Evolutionary conservation across 2,113 vertebrate species (phyloP), one percentile per base, ranked within the genome.

Genomic region (Thamnaconus septentrionalis): DNA sequence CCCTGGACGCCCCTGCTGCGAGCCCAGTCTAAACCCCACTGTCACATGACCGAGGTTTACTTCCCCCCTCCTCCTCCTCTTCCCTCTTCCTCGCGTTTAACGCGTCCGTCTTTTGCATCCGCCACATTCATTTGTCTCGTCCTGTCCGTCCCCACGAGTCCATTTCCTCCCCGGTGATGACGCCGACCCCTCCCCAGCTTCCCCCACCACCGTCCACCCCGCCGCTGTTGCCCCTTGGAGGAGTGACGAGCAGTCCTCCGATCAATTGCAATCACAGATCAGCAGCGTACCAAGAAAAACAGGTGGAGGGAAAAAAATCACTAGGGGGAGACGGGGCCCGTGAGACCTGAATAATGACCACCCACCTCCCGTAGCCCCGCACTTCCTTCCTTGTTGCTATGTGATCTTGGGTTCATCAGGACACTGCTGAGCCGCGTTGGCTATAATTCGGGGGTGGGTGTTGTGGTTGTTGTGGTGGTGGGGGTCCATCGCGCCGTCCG

Each of bases 191-290:
- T 31, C 18, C 18, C 18, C 18, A 31, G 18, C 18, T 31, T 31
- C 18, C 18, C 18, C 18, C 18, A 31, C 18, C 18, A 31, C 18
- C 1, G 18, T 31, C 18, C 18, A 31, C 18, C 18, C 18, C 18
- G 18, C 18, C 18, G 18, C 18, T 31, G 18, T 31, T 75, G 69
- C n/a, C 57, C 63, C 48, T 56, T 31, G 41, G 65, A 73, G 78
- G 66, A 87, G 76, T 71, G 81, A 81, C 69, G 67, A 76, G 74
- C 59, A 65, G 66, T 62, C 62, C 18, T 69, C 71, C 57, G 67
- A 88, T 88, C 86, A 82, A 89, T 85, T 80, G 68, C 82, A 87
- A 88, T 88, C 83, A 79, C 80, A 82, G 75, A 75, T 84, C 81
- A 66, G 76, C 62, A 72, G 69, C 59, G 59, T 42, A 63, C 66